Evolutionary conservation across 1,140 invertebrate genomes (phyloP).

Genomic region (Liolophura sinensis): DNA sequence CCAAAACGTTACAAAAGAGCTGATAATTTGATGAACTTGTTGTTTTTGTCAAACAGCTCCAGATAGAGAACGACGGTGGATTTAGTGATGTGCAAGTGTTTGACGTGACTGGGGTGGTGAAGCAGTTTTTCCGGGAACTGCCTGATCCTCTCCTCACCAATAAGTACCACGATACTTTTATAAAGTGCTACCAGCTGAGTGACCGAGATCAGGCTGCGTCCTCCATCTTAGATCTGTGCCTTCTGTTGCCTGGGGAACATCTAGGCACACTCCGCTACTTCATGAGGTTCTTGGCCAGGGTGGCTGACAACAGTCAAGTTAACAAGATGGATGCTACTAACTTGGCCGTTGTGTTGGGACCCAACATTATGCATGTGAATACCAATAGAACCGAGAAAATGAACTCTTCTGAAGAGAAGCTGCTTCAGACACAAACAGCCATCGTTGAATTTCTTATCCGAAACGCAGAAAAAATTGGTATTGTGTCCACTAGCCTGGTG

Average conservation of each 20-base stretch:
- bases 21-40: no score
- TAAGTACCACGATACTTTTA: conserved; percentile 73
- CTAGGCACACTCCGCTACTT: conserved; percentile 72
- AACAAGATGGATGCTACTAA: conserved; percentile 84
- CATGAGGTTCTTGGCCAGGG: conserved; percentile 68
- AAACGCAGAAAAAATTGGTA: conserved; percentile 74
- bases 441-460: conserved; percentile 73
- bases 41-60: conserved; percentile 42
- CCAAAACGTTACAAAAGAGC: no score
- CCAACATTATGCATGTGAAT: conserved; percentile 78
- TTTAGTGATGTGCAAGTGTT: conserved; percentile 65
- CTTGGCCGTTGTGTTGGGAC: conserved; percentile 78
- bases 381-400: conserved; percentile 62
- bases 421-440: conserved; percentile 49
- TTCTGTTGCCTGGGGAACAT: conserved; percentile 68
- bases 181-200: conserved; percentile 64
- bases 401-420: conserved; percentile 49
- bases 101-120: conserved; percentile 81
- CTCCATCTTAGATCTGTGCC: conserved; percentile 67
- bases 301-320: conserved; percentile 66
- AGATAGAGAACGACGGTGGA: conserved; percentile 47
- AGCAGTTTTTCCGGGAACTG: conserved; percentile 78
- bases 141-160: conserved; percentile 80
- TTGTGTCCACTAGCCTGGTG: conserved; percentile 67
- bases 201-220: conserved; percentile 55